Conservation (phyloP, 2,888 invertebrate genomes). For the Hyalella azteca region DNA sequence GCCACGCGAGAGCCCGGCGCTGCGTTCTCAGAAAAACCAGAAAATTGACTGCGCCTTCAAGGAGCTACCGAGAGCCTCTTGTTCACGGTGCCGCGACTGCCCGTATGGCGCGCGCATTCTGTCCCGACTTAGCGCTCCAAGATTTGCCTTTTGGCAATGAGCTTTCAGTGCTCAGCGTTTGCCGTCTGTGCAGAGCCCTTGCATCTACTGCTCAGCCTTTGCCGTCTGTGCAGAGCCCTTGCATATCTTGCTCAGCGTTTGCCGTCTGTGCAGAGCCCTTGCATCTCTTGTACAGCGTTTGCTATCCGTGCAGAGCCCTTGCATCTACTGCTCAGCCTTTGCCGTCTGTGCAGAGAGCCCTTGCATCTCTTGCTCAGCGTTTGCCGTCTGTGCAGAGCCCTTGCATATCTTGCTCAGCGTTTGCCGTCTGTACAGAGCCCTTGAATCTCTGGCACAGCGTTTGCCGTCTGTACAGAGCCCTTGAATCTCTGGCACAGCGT, state of each 20-base stretch:
- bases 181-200: too few relatives aligned
- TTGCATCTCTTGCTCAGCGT: neutral
- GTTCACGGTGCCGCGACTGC: neutral
- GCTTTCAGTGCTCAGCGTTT: too few relatives aligned
- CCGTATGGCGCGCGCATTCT: neutral
- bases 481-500: too few relatives aligned
- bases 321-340: neutral
- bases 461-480: too few relatives aligned
- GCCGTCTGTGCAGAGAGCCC: neutral
- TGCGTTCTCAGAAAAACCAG: constrained; percentile 16
- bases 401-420: too few relatives aligned
- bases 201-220: neutral
- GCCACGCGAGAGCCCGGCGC: neutral
- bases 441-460: too few relatives aligned
- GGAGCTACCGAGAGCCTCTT: constrained; percentile 17
- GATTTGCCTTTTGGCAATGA: too few relatives aligned
- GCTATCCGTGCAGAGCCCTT: too few relatives aligned
- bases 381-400: too few relatives aligned
- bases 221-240: neutral
- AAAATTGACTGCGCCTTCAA: constrained; percentile 25
- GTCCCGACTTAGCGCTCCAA: neutral
- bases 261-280: too few relatives aligned
- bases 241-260: neutral
- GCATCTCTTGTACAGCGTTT: too few relatives aligned
- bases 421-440: too few relatives aligned